phyloP scores from a whole-genome alignment of 2,888 invertebrate species.

The Phortica magna region DNA sequence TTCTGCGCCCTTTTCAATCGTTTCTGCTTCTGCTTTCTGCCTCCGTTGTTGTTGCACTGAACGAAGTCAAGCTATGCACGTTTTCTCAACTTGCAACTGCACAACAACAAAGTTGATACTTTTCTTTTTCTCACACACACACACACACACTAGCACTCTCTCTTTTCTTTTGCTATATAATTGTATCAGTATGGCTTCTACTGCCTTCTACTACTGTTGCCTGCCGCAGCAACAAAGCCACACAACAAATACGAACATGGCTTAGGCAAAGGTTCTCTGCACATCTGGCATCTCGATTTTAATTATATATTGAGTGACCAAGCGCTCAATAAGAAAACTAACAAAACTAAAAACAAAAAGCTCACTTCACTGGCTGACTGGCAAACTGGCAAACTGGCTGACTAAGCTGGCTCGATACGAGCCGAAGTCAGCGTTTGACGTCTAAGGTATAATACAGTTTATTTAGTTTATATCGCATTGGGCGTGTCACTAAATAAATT shows the following conservation, averaged over 20 bases:
- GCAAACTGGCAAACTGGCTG: too few relatives aligned
- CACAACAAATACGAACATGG: neutral
- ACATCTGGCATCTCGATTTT: conserved; percentile 69
- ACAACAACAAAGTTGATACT: conserved; percentile 8
- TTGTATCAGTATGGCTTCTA: conserved; percentile 1
- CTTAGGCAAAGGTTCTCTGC: conserved; percentile 28
- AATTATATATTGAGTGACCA: conserved; percentile 69
- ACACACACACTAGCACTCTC: too few relatives aligned
- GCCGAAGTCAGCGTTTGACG: conserved; percentile 39
- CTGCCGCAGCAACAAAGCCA: conserved; percentile 23
- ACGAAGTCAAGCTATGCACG: conserved; percentile 2
- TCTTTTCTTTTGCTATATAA: too few relatives aligned
- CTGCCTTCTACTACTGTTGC: neutral
- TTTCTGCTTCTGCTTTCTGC: conserved; percentile 30
- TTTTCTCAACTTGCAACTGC: conserved; percentile 10
- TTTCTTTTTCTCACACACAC: conserved; percentile 18
- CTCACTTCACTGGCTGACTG: conserved; percentile 35
- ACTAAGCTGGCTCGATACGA: neutral
- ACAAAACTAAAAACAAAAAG: neutral
- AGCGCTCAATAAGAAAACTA: conserved; percentile 11
- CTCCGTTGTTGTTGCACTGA: neutral
- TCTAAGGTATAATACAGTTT: conserved; percentile 64
- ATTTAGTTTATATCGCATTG: conserved; percentile 63
- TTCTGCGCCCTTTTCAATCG: conserved; percentile 59
- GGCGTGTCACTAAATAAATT: conserved; percentile 70